Percentiles rank a stretch among this genome's conserved stretches.
Evolutionary conservation across 2,888 invertebrate species (phyloP).

Genomic region (Junonia oenone): DNA sequence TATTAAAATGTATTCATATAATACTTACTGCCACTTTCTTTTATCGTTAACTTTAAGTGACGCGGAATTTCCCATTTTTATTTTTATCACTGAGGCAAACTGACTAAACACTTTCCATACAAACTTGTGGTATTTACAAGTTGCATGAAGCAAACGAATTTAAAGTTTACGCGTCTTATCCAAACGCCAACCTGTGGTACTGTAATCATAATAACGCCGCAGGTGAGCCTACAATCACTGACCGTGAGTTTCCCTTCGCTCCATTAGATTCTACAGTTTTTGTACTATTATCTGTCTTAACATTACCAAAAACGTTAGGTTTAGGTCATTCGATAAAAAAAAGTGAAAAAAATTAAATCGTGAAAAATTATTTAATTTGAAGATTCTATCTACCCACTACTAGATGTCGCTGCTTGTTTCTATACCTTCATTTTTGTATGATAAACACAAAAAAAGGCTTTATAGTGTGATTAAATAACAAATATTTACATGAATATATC

Average conservation of each 20-base stretch:
- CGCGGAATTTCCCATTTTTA: constrained; percentile 66
- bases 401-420: constrained; percentile 17
- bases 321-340: constrained; percentile 3
- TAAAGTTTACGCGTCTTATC: constrained; percentile 43
- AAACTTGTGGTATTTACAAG: constrained; percentile 11
- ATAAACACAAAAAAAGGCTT: too few relatives aligned
- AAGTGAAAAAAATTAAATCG: neutral
- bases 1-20: neutral
- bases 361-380: constrained; percentile 9
- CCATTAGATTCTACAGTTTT: constrained; percentile 13
- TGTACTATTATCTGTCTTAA: constrained; percentile 1
- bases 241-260: constrained; percentile 67
- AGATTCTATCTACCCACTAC: constrained; percentile 9
- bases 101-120: constrained; percentile 12
- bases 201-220: constrained; percentile 35
- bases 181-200: constrained; percentile 42
- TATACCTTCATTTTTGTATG: too few relatives aligned
- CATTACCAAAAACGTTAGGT: neutral
- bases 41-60: constrained; percentile 68
- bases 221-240: constrained; percentile 38
- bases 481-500: too few relatives aligned
- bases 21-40: constrained; percentile 68
- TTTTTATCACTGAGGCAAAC: neutral
- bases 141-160: constrained; percentile 5
- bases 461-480: too few relatives aligned